Percentiles rank a stretch among this genome's conserved stretches.
Evolutionary conservation across 2,888 invertebrate genomes (phyloP).

Genomic region (Brenthis ino): DNA sequence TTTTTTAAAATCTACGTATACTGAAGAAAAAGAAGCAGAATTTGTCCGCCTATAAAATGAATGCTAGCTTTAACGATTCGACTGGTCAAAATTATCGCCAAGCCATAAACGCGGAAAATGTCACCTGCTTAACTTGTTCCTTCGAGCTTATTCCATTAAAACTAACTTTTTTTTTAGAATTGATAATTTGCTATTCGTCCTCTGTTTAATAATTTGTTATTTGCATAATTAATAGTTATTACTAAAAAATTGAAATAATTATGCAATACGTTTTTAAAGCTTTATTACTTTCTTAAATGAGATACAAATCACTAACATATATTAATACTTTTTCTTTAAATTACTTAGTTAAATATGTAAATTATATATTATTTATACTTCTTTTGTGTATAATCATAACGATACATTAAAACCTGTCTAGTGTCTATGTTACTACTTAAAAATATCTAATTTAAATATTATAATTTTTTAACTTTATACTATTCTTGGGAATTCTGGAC

Average conservation of each 20-base stretch:
- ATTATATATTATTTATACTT: not conserved
- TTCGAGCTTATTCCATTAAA: slow-evolving; percentile 17
- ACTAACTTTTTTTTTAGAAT: slow-evolving; percentile 10
- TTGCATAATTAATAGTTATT: slow-evolving; percentile 1
- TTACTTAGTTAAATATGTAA: not conserved
- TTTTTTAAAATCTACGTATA: not conserved
- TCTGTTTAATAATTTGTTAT: slow-evolving; percentile 1
- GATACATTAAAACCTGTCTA: no score
- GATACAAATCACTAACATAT: not conserved
- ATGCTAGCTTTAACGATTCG: slow-evolving; percentile 2
- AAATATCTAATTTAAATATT: no score
- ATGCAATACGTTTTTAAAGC: no score
- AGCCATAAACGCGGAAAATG: slow-evolving; percentile 22
- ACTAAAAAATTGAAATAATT: no score
- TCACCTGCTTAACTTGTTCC: slow-evolving; percentile 27
- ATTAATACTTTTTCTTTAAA: slow-evolving; percentile 6
- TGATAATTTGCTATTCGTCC: slow-evolving; percentile 8
- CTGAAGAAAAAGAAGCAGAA: not conserved
- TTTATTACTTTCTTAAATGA: slow-evolving; percentile 4
- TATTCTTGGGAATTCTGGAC: no score
- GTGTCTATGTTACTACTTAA: no score
- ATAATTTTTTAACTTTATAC: no score
- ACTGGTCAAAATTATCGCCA: slow-evolving; percentile 6
- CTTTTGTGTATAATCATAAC: no score
- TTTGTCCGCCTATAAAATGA: not conserved